These are phyloP conservation scores for Sarcoramphus papa DNA, from an alignment of 2,797 vertebrate species.

Conservation along the genomic window DNA sequence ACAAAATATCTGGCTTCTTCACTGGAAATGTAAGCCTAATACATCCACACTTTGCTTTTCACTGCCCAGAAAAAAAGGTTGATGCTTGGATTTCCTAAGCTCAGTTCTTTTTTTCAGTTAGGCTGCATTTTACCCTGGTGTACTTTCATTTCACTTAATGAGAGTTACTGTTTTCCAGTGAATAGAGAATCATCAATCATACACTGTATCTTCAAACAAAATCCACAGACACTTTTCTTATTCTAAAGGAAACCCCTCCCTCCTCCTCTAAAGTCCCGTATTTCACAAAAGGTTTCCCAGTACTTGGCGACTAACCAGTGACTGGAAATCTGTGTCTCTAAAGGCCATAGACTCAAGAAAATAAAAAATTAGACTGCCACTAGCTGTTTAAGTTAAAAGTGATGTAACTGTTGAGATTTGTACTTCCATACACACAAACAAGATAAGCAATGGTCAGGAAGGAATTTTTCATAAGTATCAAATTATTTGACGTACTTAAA, in stretches of 20 bases:
- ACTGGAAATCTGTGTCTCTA: conserved; percentile 1
- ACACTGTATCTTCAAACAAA: conserved; percentile 33
- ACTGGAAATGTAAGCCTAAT: background rate
- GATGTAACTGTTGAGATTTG: background rate
- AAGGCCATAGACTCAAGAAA: background rate
- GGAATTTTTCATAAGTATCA: background rate
- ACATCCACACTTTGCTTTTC: background rate
- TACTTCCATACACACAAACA: background rate
- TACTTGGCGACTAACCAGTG: background rate
- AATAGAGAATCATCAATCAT: conserved; percentile 45
- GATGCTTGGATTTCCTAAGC: background rate
- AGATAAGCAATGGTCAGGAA: background rate
- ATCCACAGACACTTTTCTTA: background rate
- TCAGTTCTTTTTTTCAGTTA: background rate
- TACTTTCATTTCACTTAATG: conserved; percentile 1
- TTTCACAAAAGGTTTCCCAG: conserved; percentile 13
- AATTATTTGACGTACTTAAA: background rate
- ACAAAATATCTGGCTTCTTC: background rate
- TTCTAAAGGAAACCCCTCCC: background rate
- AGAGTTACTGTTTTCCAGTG: background rate
- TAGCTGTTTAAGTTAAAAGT: conserved; percentile 20
- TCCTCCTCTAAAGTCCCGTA: background rate
- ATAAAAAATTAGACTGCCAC: background rate
- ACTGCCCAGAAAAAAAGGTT: background rate
- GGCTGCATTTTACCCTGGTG: background rate